Percentiles rank a stretch among this genome's conserved stretches.
phyloP scores from a whole-genome alignment of 2,797 vertebrate species.

The Sebastes vulpes region DNA sequence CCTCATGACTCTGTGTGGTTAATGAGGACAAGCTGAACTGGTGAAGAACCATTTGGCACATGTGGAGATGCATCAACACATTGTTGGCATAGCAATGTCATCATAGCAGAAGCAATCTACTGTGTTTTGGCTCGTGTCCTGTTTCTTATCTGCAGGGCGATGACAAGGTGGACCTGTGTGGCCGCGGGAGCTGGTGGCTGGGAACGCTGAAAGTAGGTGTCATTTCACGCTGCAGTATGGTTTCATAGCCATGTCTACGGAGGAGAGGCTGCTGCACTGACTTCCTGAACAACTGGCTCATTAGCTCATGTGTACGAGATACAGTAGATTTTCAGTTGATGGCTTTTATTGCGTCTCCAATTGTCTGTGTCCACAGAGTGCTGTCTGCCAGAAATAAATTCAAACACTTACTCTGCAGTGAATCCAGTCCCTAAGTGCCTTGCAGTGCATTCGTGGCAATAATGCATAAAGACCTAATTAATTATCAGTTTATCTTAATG shows the following conservation, averaged over 20 bases:
- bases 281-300: not conserved
- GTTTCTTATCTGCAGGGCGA: constrained; percentile 60
- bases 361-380: not conserved
- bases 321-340: not conserved
- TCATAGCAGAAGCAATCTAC: not conserved
- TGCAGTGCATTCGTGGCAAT: constrained; percentile 15
- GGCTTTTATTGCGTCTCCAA: constrained; percentile 8
- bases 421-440: not conserved
- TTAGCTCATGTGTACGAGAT: not conserved
- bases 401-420: not conserved
- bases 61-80: constrained; percentile 30
- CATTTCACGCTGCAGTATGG: not conserved
- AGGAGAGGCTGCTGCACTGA: not conserved
- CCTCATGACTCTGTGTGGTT: constrained; percentile 9
- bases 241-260: not conserved
- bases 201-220: constrained; percentile 78
- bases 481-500: constrained; percentile 37
- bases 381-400: constrained; percentile 4
- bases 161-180: constrained; percentile 55
- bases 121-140: constrained; percentile 5
- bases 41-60: constrained; percentile 10
- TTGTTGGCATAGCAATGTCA: constrained; percentile 38
- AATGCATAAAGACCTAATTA: constrained; percentile 19
- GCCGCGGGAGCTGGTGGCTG: constrained; percentile 83
- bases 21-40: constrained; percentile 11